Evolutionary conservation across 2,888 invertebrate species (phyloP), one percentile per base, ranked within the genome.

Genomic region (Erebia ligea): DNA sequence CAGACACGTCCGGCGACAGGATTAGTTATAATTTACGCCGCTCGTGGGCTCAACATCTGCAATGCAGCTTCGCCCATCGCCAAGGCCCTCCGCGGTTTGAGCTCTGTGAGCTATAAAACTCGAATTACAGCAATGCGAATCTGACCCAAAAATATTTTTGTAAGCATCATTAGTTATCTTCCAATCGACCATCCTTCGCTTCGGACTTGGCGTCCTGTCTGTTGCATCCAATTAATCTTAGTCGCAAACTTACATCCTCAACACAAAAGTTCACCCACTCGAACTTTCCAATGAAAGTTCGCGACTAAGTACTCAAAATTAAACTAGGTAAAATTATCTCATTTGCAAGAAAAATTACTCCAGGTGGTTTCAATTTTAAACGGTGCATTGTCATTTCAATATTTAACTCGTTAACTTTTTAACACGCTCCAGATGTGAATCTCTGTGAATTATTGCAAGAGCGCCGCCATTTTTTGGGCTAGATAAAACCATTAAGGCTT

Each of bases 311-410:
- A 34, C 58, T 61, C 61, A 21, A 59, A 68, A 72, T 54, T 72
- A 68, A 68, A 64, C 25, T 63, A 66, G 59, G 54, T 63, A 63
- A 70, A 72, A 58, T 64, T 67, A 72, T 67, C 40, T 64, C 63
- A 67, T 75, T 80, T 84, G 82, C 81, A 82, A 82, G 79, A 80
- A 76, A 78, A 78, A 78, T 81, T 78, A 78, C 78, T 79, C 78
- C 77, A 78, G 73, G 54, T 69, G 67, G 63, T 71, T 73, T 73
- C 68, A 66, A 71, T 75, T 73, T 69, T 45, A 59, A 45, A 58
- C 48, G 21, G 56, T 19, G 65, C 58, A 64, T 69, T 79, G 77
- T 78, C 75, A 77, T 76, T 68, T 72, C 64, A 68, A 72, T 70
- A 69, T 70, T 65, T 50, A 73, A 75, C 75, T 72, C 75, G 73